Base-by-base conservation (phyloP, 2,888 invertebrate species). In the Electrophaes corylata region DNA sequence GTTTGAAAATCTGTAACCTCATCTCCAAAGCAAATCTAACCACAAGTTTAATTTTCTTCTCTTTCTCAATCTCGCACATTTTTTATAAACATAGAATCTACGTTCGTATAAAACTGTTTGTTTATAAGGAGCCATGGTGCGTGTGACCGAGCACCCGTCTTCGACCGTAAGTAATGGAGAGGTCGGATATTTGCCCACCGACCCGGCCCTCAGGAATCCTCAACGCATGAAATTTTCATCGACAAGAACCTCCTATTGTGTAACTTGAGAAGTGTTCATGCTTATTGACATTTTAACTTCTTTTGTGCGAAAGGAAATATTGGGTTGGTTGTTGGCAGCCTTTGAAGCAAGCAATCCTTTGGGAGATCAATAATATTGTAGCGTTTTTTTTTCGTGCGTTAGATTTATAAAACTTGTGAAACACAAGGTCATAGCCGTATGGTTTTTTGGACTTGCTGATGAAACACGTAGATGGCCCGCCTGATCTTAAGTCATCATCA, bases 101-200 rank as follows among this genome's bases (percentile, higher is more conserved):
- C 52, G 51, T 52, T 33, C 43, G 50, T 72, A 75, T 75, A 71
- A 75, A 75, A 73, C 70, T 71, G 76, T 76, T 76, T 81, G 75
- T 75, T 75, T 78, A 74, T 75, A 73, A 66, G 70, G 60, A 76
- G 65, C 63, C 70, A 56, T 47, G 75, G 65, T 65, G 74, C 73
- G 77, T 63, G 66, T 64, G 71, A 63, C 61, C 62, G 69, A 65
- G 63, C 64, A 67, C 48, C 45, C 51, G 58, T 64, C 53, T 55
- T 71, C 71, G 70, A 76, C 81, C 84, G 78, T 78, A 75, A 83
- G 76, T 84, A 85, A 86, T 79, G 68, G 70, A 83, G 79, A 80
- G 78, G 76, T 71, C 70, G 78, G 75, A 79, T 82, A 78, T 82
- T 85, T 82, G 76, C 75, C 67, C 69, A 75, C 69, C 71, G 74